These are phyloP conservation scores for Mormyrus proboscirostris DNA, from an alignment of 2,797 vertebrate genomes.

Conservation along the genomic window DNA sequence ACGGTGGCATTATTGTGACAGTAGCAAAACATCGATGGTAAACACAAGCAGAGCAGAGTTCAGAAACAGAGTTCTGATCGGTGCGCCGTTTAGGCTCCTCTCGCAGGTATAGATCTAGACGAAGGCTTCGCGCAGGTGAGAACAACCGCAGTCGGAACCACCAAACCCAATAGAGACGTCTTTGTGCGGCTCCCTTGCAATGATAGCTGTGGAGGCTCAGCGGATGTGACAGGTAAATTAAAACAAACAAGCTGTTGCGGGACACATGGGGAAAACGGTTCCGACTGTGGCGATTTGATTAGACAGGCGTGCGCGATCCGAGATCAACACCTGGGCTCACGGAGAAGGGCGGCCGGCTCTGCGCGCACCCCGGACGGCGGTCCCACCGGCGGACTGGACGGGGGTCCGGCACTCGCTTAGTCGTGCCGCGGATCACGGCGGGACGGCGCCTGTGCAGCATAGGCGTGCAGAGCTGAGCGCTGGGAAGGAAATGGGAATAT, in stretches of 20 bases:
- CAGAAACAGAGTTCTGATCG: background rate
- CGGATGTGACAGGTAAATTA: slow-evolving; percentile 39
- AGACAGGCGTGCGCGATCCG: slow-evolving; percentile 17
- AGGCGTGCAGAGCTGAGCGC: slow-evolving; percentile 39
- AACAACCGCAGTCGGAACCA: background rate
- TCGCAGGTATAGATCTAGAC: background rate
- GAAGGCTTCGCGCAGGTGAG: background rate
- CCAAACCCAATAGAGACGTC: slow-evolving; percentile 24
- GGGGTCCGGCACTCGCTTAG: background rate
- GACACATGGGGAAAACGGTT: slow-evolving; percentile 23
- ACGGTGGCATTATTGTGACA: background rate
- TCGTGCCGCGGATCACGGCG: background rate
- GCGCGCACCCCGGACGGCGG: slow-evolving; percentile 6
- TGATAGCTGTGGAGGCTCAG: slow-evolving; percentile 17
- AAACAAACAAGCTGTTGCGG: slow-evolving; percentile 29
- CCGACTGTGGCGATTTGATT: slow-evolving; percentile 40
- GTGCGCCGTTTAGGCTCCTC: background rate
- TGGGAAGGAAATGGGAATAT: slow-evolving; percentile 40
- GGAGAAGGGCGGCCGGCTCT: background rate
- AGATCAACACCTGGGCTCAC: slow-evolving; percentile 33
- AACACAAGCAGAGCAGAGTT: background rate
- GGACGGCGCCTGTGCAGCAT: background rate
- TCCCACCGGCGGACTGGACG: background rate
- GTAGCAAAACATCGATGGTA: background rate
- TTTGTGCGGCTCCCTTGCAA: background rate